phyloP scores from a whole-genome alignment of 2,113 vertebrate species.

The Paramormyrops kingsleyae region DNA sequence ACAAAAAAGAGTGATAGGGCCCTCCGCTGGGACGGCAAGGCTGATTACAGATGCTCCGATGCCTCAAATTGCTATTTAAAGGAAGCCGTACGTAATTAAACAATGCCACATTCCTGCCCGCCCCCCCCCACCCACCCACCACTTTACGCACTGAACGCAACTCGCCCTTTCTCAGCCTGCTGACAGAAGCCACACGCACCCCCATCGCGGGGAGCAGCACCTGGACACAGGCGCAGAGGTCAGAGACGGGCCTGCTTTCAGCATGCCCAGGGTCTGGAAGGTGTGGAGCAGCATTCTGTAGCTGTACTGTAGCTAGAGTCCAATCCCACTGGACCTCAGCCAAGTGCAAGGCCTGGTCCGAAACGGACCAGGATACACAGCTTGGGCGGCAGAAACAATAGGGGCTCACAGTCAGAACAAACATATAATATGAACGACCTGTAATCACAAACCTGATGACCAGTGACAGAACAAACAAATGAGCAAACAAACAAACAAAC shows the following conservation, averaged over 20 bases:
- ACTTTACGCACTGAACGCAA: conserved; percentile 24
- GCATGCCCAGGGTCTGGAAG: not conserved
- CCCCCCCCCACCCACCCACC: conserved; percentile 24
- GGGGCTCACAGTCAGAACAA: not conserved
- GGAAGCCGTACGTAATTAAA: conserved; percentile 43
- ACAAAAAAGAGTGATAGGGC: conserved; percentile 33
- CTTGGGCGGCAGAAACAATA: not conserved
- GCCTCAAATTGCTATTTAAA: conserved; percentile 67
- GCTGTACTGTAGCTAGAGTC: not conserved
- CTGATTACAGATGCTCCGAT: conserved; percentile 66
- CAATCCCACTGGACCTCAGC: not conserved
- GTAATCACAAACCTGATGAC: not conserved
- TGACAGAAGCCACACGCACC: not conserved
- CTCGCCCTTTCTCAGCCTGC: conserved; percentile 10
- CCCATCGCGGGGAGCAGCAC: not conserved
- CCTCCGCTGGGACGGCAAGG: conserved; percentile 49
- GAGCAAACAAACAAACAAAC: not conserved
- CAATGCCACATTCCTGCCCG: conserved; percentile 34
- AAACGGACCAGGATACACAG: not conserved
- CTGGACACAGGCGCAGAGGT: not conserved
- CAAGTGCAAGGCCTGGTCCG: not conserved
- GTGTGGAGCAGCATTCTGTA: not conserved
- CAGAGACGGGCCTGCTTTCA: not conserved
- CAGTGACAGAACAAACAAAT: not conserved
- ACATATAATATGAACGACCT: not conserved